Evolutionary conservation across 1,140 invertebrate genomes (phyloP).

Genomic region (Tetragnatha versicolor): DNA sequence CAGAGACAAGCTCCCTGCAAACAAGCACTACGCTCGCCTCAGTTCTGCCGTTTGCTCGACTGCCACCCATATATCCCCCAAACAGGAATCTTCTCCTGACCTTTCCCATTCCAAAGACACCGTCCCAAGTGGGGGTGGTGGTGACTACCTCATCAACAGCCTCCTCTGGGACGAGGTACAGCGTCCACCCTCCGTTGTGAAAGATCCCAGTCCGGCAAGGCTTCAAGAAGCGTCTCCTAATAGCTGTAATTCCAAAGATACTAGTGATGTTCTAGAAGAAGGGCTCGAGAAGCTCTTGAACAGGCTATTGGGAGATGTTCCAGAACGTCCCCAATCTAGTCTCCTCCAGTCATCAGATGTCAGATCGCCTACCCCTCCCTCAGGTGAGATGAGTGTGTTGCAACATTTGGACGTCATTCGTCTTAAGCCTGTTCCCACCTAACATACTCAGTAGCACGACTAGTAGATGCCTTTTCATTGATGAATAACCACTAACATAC

Average conservation of each 20-base stretch:
- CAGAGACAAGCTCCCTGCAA: neutral
- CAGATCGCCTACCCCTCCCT: neutral
- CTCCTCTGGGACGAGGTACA: no score
- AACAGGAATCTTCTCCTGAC: no score
- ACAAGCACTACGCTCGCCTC: constrained; percentile 10
- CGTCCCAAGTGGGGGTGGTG: neutral
- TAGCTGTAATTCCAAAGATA: neutral
- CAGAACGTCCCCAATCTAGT: constrained; percentile 33
- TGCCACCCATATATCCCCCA: neutral
- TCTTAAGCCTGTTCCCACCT: constrained; percentile 43
- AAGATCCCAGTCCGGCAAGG: no score
- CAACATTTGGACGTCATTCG: constrained; percentile 51
- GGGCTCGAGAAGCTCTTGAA: constrained; percentile 41
- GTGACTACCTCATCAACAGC: neutral
- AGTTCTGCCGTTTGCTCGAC: constrained; percentile 20
- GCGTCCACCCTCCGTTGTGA: no score
- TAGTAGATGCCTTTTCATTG: no score
- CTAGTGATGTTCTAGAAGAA: constrained; percentile 14
- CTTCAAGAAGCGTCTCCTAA: neutral
- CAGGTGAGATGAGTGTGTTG: constrained; percentile 53
- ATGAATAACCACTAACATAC: no score
- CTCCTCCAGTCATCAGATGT: neutral
- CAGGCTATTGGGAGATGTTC: constrained; percentile 26
- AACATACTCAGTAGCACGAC: no score
- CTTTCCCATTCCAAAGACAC: neutral